Evolutionary conservation across 1,140 invertebrate species (phyloP).

Genomic region (Cataglyphis hispanica): DNA sequence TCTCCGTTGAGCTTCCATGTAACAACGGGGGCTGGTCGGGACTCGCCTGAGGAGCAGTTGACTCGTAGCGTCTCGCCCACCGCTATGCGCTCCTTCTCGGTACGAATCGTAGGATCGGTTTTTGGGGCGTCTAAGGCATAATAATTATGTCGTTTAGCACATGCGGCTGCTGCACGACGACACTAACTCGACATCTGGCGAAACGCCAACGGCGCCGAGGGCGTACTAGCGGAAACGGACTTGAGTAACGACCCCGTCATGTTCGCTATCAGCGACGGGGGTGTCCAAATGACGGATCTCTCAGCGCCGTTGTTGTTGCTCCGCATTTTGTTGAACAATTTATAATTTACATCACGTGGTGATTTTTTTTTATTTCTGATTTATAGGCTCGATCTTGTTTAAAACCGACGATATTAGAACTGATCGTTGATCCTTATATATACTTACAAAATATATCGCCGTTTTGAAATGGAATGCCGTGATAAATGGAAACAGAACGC

Average conservation of each 20-base stretch:
- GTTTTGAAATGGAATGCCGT: not conserved
- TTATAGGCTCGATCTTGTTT: constrained; percentile 24
- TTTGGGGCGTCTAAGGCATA: constrained; percentile 84
- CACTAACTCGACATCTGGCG: constrained; percentile 70
- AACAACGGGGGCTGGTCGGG: constrained; percentile 92
- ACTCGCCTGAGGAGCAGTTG: constrained; percentile 92
- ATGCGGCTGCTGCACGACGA: constrained; percentile 51
- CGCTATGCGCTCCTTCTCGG: constrained; percentile 81
- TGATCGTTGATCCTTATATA: constrained; percentile 14
- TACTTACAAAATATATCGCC: constrained; percentile 8
- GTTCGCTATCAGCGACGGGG: constrained; percentile 16
- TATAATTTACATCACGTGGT: constrained; percentile 26
- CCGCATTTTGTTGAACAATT: constrained; percentile 48
- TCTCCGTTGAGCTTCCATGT: constrained; percentile 94
- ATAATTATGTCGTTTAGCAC: constrained; percentile 76
- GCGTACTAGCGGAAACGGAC: constrained; percentile 53
- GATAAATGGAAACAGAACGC: not conserved
- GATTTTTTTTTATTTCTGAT: not conserved
- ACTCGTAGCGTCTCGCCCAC: constrained; percentile 91
- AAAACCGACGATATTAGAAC: constrained; percentile 4
- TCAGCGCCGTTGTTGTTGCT: not conserved
- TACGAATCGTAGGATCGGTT: constrained; percentile 81
- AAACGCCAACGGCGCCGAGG: constrained; percentile 50
- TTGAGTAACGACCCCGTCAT: constrained; percentile 49
- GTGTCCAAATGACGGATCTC: constrained; percentile 27